These are phyloP conservation scores for Chrysotoxum bicinctum DNA, from an alignment of 2,888 invertebrate genomes.

Conservation along the genomic window DNA sequence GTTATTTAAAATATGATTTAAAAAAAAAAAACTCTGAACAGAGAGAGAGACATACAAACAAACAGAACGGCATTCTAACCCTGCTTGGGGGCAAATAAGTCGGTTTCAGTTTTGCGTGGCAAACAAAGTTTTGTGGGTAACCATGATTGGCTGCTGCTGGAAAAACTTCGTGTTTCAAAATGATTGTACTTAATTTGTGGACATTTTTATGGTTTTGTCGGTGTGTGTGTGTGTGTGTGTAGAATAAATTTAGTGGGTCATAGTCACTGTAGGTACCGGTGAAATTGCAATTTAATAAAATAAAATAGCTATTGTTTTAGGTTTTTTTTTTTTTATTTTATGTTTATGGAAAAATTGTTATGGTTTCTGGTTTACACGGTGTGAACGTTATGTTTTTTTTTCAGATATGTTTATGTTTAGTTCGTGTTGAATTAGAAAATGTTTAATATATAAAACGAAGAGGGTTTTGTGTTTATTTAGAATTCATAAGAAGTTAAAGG, in stretches of 20 bases:
- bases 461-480: too few species aligned
- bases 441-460: too few species aligned
- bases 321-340: not conserved
- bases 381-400: not conserved
- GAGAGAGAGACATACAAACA: not conserved
- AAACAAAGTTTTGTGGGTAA: slow-evolving; percentile 52
- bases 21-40: not conserved
- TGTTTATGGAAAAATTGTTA: slow-evolving; percentile 3
- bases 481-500: too few species aligned
- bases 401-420: not conserved
- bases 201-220: slow-evolving; percentile 21
- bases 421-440: too few species aligned
- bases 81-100: slow-evolving; percentile 44
- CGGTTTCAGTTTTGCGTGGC: slow-evolving; percentile 35
- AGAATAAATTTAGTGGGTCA: slow-evolving; percentile 5
- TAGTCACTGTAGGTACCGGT: not conserved
- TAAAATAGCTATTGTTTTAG: not conserved
- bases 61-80: slow-evolving; percentile 43
- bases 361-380: slow-evolving; percentile 19
- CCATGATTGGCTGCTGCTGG: slow-evolving; percentile 60
- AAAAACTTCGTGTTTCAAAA: slow-evolving; percentile 51
- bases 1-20: slow-evolving; percentile 53
- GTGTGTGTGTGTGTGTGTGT: not conserved
- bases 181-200: slow-evolving; percentile 53
- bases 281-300: slow-evolving; percentile 11